These are phyloP conservation scores for Sylvietta virens DNA, from an alignment of 2,113 vertebrate genomes.

Conservation along the genomic window DNA sequence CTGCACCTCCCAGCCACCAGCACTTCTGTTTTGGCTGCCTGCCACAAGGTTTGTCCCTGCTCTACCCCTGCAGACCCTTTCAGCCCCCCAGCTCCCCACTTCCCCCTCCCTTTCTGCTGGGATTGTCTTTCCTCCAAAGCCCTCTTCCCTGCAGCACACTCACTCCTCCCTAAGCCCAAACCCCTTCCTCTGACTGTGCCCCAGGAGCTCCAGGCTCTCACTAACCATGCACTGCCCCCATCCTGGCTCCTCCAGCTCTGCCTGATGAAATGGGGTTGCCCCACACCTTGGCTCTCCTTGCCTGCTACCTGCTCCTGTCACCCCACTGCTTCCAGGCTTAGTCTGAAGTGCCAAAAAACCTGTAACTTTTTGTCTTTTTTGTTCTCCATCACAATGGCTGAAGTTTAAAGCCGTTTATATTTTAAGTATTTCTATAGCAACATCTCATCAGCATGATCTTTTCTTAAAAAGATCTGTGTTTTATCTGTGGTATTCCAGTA, in stretches of 20 bases:
- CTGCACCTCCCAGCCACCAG: not conserved
- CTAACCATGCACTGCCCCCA: not conserved
- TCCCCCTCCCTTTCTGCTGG: not conserved
- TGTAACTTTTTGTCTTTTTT: not conserved
- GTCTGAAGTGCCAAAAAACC: not conserved
- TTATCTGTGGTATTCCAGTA: not conserved
- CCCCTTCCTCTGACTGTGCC: not conserved
- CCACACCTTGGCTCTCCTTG: not conserved
- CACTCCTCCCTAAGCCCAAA: not conserved
- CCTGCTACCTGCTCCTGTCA: not conserved
- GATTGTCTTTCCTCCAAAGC: not conserved
- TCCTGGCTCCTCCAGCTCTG: not conserved
- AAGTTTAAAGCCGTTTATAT: not conserved
- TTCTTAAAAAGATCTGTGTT: not conserved
- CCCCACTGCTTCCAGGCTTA: not conserved
- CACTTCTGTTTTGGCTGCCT: not conserved
- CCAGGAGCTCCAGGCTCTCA: not conserved
- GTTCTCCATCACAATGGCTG: not conserved
- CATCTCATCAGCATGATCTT: not conserved
- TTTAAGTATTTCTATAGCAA: constrained; percentile 15
- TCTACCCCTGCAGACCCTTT: not conserved
- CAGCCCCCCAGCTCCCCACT: not conserved
- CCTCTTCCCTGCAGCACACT: not conserved
- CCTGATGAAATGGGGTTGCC: not conserved
- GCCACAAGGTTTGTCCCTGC: not conserved